Percentiles rank a stretch among this genome's conserved stretches.
Evolutionary conservation across 2,888 invertebrate species (phyloP).

Genomic region (Mayetiola destructor): DNA sequence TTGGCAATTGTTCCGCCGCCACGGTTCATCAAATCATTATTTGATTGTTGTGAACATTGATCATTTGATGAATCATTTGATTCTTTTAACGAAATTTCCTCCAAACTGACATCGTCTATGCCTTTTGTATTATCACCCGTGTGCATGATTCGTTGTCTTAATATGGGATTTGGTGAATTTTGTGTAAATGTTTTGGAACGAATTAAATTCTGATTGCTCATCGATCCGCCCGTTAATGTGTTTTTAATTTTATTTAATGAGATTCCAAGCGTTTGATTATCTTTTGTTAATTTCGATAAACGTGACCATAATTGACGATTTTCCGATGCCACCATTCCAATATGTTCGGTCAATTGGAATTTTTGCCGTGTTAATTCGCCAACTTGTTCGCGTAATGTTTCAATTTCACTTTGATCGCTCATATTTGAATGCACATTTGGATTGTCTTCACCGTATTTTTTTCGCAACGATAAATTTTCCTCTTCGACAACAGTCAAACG

Average conservation of each 20-base stretch:
- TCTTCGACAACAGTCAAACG: slow-evolving; percentile 55
- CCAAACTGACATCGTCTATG: slow-evolving; percentile 48
- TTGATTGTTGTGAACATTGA: slow-evolving; percentile 22
- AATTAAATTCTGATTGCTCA: slow-evolving; percentile 33
- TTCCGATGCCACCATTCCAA: slow-evolving; percentile 67
- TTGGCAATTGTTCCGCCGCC: slow-evolving; percentile 12
- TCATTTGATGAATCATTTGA: slow-evolving; percentile 49
- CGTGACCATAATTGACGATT: slow-evolving; percentile 67
- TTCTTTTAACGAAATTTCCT: slow-evolving; percentile 60
- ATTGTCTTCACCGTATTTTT: slow-evolving; percentile 30
- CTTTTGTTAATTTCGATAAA: slow-evolving; percentile 47
- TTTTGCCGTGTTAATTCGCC: slow-evolving; percentile 59
- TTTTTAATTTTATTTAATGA: slow-evolving; percentile 21
- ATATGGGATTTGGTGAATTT: slow-evolving; percentile 43
- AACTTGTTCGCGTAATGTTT: slow-evolving; percentile 44
- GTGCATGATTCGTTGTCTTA: slow-evolving; percentile 34
- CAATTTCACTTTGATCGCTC: slow-evolving; percentile 31
- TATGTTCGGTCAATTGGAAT: slow-evolving; percentile 57
- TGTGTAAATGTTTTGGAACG: slow-evolving; percentile 54
- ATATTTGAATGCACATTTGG: slow-evolving; percentile 21
- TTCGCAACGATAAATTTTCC: slow-evolving; percentile 53
- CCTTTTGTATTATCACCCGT: slow-evolving; percentile 34
- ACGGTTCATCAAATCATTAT: slow-evolving; percentile 46
- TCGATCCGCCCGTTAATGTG: slow-evolving; percentile 20
- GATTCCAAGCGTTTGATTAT: slow-evolving; percentile 39